These are phyloP conservation scores for Spilarctia lutea DNA, from an alignment of 2,888 invertebrate species.

Conservation along the genomic window DNA sequence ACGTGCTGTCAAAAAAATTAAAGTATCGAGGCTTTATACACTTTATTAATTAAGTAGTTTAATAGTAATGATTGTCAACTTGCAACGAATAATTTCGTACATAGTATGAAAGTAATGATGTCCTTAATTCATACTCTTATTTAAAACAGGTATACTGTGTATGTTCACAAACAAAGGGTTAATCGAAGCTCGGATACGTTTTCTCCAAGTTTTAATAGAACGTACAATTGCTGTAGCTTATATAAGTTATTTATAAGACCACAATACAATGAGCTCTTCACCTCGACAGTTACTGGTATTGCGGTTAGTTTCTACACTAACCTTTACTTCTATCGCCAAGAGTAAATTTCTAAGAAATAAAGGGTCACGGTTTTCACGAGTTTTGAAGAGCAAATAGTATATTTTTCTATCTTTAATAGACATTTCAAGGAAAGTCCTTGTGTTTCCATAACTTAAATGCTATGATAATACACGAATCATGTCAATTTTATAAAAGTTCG, in stretches of 20 bases:
- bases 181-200: neutral
- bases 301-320: slow-evolving; percentile 35
- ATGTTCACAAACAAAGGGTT: neutral
- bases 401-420: neutral
- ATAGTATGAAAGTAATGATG: too few relatives aligned
- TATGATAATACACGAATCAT: neutral
- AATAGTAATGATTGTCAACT: too few relatives aligned
- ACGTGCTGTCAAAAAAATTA: too few relatives aligned
- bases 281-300: slow-evolving; percentile 13
- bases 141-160: neutral
- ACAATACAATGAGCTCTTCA: slow-evolving; percentile 16
- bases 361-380: slow-evolving; percentile 24
- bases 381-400: slow-evolving; percentile 7
- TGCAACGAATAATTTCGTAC: too few relatives aligned
- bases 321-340: slow-evolving; percentile 25
- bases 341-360: slow-evolving; percentile 34
- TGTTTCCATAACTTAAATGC: neutral
- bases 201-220: neutral
- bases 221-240: neutral
- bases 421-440: too few relatives aligned
- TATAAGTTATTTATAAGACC: slow-evolving; percentile 12
- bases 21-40: too few relatives aligned
- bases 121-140: neutral
- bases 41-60: too few relatives aligned
- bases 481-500: neutral